Percentiles rank a stretch among this genome's conserved stretches.
Conservation (phyloP, 2,113 vertebrate species). For the Sorex araneus region DNA sequence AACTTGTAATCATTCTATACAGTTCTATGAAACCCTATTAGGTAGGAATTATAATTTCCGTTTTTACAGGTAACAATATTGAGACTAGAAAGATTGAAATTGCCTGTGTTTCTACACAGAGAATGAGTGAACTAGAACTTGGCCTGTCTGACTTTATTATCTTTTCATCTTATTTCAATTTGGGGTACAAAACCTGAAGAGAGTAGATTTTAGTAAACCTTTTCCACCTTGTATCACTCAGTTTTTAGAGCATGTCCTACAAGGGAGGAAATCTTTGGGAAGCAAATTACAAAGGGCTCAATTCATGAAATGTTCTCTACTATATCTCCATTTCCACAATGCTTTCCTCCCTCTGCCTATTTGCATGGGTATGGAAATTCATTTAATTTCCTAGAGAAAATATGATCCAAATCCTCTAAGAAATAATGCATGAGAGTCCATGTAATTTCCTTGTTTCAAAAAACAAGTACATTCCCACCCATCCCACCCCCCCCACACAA, state of each 20-base stretch:
- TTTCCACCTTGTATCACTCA: neutral
- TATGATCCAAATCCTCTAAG: neutral
- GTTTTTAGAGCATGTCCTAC: slow-evolving; percentile 15
- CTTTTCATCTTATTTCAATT: slow-evolving; percentile 57
- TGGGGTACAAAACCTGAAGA: slow-evolving; percentile 1
- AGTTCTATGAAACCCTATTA: neutral
- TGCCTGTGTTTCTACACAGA: neutral
- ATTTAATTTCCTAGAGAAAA: neutral
- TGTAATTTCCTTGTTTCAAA: neutral
- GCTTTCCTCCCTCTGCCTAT: slow-evolving; percentile 18
- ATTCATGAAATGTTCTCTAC: neutral
- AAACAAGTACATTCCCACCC: too few relatives aligned
- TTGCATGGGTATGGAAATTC: slow-evolving; percentile 10
- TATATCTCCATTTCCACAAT: neutral
- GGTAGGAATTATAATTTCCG: neutral
- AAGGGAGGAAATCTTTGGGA: neutral
- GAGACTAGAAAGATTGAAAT: slow-evolving; percentile 42
- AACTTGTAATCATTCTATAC: neutral
- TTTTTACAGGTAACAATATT: slow-evolving; percentile 28
- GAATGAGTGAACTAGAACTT: slow-evolving; percentile 45
- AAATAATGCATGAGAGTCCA: neutral
- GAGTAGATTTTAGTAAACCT: slow-evolving; percentile 19
- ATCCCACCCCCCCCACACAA: too few relatives aligned
- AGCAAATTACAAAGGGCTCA: slow-evolving; percentile 16
- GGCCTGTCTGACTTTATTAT: neutral